Percentiles rank a stretch among this genome's conserved stretches.
phyloP scores from a whole-genome alignment of 2,888 invertebrate genomes.

The Eristalinus aeneus region DNA sequence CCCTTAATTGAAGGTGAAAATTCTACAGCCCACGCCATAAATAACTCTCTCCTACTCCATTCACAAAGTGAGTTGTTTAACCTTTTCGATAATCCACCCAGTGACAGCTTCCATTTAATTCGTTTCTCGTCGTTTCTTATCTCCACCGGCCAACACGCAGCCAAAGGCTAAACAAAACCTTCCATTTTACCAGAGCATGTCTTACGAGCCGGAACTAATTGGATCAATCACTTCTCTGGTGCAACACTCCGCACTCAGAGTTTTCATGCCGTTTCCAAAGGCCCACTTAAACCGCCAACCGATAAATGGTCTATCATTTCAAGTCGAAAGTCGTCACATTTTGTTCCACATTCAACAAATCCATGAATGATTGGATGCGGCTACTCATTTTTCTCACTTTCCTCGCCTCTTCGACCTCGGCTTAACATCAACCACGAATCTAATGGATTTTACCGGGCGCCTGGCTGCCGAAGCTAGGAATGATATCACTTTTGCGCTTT shows the following conservation, averaged over 20 bases:
- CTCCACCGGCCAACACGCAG: too few relatives aligned
- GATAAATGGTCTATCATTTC: neutral
- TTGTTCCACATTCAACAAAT: slow-evolving; percentile 4
- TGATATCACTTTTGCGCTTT: slow-evolving; percentile 21
- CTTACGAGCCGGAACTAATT: slow-evolving; percentile 32
- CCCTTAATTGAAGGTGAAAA: neutral
- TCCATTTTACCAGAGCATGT: neutral
- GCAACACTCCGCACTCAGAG: slow-evolving; percentile 1
- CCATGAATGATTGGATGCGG: slow-evolving; percentile 26
- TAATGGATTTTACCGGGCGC: slow-evolving; percentile 11
- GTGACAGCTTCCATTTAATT: slow-evolving; percentile 10
- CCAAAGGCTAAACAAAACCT: slow-evolving; percentile 2
- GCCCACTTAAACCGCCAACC: slow-evolving; percentile 4
- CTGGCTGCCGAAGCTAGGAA: slow-evolving; percentile 10
- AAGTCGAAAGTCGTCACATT: slow-evolving; percentile 27
- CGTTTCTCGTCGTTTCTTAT: slow-evolving; percentile 11
- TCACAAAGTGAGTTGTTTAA: neutral
- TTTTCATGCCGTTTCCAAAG: slow-evolving; percentile 36
- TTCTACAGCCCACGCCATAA: neutral
- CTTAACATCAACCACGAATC: neutral
- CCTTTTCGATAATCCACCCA: neutral
- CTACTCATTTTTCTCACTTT: slow-evolving; percentile 10
- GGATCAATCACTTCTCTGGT: slow-evolving; percentile 35
- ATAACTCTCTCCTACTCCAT: neutral
- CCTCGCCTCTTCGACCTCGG: neutral